These are phyloP conservation scores for Toxonevra muliebris DNA, from an alignment of 2,888 invertebrate genomes.

Conservation along the genomic window DNA sequence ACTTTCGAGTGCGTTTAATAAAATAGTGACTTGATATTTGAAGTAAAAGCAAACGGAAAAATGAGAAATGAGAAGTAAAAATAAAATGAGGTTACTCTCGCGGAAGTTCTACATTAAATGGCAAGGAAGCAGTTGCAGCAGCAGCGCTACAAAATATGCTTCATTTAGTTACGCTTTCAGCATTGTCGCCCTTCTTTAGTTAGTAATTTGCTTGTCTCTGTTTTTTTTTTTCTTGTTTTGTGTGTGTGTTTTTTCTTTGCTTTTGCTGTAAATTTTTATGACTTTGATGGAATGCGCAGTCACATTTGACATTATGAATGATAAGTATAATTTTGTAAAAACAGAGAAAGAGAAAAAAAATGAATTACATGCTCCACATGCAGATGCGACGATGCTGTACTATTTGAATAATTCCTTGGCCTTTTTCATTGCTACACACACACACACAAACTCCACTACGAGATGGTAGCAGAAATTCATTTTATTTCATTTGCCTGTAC, in stretches of 20 bases:
- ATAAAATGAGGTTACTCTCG: conserved; percentile 9
- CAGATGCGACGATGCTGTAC: conserved; percentile 33
- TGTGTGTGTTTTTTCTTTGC: background rate
- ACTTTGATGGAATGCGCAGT: conserved; percentile 24
- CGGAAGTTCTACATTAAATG: conserved; percentile 14
- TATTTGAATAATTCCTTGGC: too few relatives aligned
- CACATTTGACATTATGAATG: conserved; percentile 33
- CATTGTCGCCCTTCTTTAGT: background rate
- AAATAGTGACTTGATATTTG: conserved; percentile 14
- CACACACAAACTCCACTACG: too few relatives aligned
- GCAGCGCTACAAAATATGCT: conserved; percentile 14
- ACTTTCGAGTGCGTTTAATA: background rate
- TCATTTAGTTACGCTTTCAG: conserved; percentile 7
- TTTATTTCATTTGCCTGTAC: conserved; percentile 44
- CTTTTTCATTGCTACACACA: too few relatives aligned
- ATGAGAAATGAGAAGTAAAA: background rate
- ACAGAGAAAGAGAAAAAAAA: too few relatives aligned
- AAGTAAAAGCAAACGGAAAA: background rate
- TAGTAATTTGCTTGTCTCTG: background rate
- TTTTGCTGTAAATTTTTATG: conserved; percentile 16
- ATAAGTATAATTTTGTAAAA: conserved; percentile 31
- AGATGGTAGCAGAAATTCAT: too few relatives aligned
- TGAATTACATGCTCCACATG: conserved; percentile 18
- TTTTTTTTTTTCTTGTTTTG: background rate
- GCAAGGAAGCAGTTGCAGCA: background rate